Evolutionary conservation across 2,797 vertebrate species (phyloP), one percentile per base, ranked within the genome.

Genomic region (Lutjanus argentimaculatus): DNA sequence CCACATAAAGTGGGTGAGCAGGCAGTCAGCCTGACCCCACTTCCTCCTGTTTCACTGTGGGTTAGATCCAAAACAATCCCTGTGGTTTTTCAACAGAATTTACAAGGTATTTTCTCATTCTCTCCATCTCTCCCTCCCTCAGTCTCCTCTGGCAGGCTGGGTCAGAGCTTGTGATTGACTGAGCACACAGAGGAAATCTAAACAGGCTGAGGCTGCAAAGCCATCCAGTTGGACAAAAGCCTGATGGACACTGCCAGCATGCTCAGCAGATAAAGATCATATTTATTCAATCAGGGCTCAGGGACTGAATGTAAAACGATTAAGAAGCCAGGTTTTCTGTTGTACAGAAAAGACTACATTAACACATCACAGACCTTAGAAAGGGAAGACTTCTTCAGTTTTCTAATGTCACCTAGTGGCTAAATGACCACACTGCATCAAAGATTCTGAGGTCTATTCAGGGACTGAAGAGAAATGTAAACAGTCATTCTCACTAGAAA

Each of bases 351-450:
- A 46, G 61, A 15, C 49, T 21, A 46, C 42, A 17, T 6, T 51
- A 12, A 55, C 25, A 56, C 9, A 2, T 5, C 25, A 40, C 67
- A 67, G 36, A 30, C 42, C 2, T 19, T 1, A 69, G 11, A 46
- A 25, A 57, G 8, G 10, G n/a, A 51, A 53, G 40, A 48, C 52
- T 17, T 11, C 0, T 16, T 77, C 46, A 22, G 67, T 51, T 80
- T 63, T 68, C 17, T 63, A 42, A n/a, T 46, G 76, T 55, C 88
- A 55, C 70, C 86, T 86, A 66, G 53, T 85, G 79, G 80, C 46
- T 11, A 46, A 58, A 42, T 21, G 4, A n/a, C 51, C n/a, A 30
- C 1, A 64, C 13, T 72, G 42, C 72, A 75, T 7, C 40, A 52
- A 8, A 40, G 1, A 56, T 13, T 45, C 12, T 52, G 52, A 1